Base-by-base conservation (phyloP, 2,888 invertebrate species). In the Aproaerema taeniolella region DNA sequence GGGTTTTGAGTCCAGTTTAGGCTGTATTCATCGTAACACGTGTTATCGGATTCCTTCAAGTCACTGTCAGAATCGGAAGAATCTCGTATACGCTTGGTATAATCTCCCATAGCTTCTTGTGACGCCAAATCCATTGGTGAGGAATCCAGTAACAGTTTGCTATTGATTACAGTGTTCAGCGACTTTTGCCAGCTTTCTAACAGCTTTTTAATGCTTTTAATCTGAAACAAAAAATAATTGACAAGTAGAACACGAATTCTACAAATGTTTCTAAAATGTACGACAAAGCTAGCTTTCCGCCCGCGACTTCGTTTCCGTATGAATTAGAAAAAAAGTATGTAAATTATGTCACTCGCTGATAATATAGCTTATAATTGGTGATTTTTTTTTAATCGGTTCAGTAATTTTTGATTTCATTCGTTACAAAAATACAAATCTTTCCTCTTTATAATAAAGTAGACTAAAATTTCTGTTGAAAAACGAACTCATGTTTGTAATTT, bases 181-280 rank as follows among this genome's bases (percentile, higher is more conserved):
- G 72, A 65, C 42, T 75, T 73, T 47, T 85, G 80, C 83, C 85
- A 85, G 39, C 78, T 75, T 45, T 81, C 76, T 38, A 86, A 50
- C 4, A 78, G 51, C 37, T 71, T 74, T 47, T 76, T 80, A 38
- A 78, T 71, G 41, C 47, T 67, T 40, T 80, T 79, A 67, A 76
- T 77, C 83, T 85, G 52, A 31, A 65, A 67, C 14, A 33, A 45
- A 25, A 8, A 12, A 5, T 4, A 12, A 29, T 10, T n/a, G n/a
- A n/a, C n/a, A n/a, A n/a, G n/a, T n/a, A n/a, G n/a, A n/a, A n/a
- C n/a, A n/a, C n/a, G n/a, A n/a, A n/a, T n/a, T n/a, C n/a, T n/a
- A n/a, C n/a, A n/a, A n/a, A n/a, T n/a, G n/a, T n/a, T n/a, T n/a
- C n/a, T n/a, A n/a, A n/a, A n/a, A n/a, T n/a, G n/a, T n/a, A n/a